Base-by-base conservation (phyloP, 1,140 invertebrate species). In the Papilio helenus region DNA sequence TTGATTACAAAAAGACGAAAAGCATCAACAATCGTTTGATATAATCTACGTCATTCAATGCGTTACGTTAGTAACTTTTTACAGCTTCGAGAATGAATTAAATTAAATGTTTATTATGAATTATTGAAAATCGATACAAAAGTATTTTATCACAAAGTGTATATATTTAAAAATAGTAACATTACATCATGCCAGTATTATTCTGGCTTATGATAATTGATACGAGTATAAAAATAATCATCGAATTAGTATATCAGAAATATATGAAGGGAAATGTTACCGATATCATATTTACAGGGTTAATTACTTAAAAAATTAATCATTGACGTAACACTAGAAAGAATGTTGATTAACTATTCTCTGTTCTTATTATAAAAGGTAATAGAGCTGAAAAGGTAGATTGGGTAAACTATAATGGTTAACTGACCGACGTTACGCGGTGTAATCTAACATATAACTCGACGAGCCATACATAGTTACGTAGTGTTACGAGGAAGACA, bases 151-250 rank as follows among this genome's bases (percentile, higher is more conserved):
- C 34, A 39, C 8, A n/a, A 55, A 55, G 7, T 55, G 51, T 55
- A 39, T 39, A 20, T 20, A 20, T 61, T 61, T 61, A 61, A 61
- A 61, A 61, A 61, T 61, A 61, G 58, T 12, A 29, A 61, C 20
- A 26, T 61, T 61, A 61, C 58, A 26, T 61, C 58, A 61, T 61
- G 58, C 23, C 9, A 26, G 23, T 61, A 61, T 58, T 58, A 61
- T 61, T 61, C 9, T 20, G 20, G 55, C 55, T 61, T 61, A 10
- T 61, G 55, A 61, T 61, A 23, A 61, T 61, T 61, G 55, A 61
- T 26, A 61, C 10, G 23, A 23, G 58, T 26, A 61, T 61, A 61
- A 61, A 61, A 61, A 61, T 61, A 61, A 61, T 61, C 23, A 61
- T 61, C 12, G 58, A 26, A 61, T 61, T 61, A 61, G 3, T 26